A percentile compares a stretch with the other conserved stretches of the same genome.
phyloP scores from a whole-genome alignment of 2,888 invertebrate genomes.

The Tipula vernalis region DNA sequence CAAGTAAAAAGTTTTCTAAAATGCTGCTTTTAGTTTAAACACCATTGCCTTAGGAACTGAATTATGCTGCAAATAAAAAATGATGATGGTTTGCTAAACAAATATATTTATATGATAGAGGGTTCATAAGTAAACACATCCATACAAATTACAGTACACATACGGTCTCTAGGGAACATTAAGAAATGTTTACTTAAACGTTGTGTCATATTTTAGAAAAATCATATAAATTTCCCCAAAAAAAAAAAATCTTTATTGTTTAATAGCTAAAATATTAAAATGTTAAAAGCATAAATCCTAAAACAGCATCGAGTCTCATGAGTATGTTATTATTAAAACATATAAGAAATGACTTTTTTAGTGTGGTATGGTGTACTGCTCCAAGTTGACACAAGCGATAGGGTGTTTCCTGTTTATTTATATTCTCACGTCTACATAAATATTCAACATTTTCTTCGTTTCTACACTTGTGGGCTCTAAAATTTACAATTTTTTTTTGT shows the following conservation, averaged over 20 bases:
- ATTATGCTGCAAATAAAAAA: neutral
- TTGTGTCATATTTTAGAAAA: neutral
- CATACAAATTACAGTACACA: neutral
- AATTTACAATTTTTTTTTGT: neutral
- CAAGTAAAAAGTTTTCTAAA: no score
- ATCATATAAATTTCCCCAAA: neutral
- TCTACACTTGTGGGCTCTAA: neutral
- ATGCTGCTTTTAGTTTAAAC: no score
- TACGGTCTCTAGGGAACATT: neutral
- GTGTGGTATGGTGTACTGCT: neutral
- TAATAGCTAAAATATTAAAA: neutral
- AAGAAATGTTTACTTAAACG: neutral
- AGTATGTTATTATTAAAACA: neutral
- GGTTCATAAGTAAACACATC: neutral
- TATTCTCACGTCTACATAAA: neutral
- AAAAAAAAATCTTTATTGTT: neutral
- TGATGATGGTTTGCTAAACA: neutral
- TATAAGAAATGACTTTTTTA: neutral
- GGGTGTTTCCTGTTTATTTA: neutral
- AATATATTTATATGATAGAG: neutral
- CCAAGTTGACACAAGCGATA: neutral
- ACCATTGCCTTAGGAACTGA: no score
- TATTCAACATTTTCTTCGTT: neutral
- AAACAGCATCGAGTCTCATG: neutral
- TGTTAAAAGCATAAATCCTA: neutral